Evolutionary conservation across 1,140 invertebrate species (phyloP).

Genomic region (Vanessa atalanta): DNA sequence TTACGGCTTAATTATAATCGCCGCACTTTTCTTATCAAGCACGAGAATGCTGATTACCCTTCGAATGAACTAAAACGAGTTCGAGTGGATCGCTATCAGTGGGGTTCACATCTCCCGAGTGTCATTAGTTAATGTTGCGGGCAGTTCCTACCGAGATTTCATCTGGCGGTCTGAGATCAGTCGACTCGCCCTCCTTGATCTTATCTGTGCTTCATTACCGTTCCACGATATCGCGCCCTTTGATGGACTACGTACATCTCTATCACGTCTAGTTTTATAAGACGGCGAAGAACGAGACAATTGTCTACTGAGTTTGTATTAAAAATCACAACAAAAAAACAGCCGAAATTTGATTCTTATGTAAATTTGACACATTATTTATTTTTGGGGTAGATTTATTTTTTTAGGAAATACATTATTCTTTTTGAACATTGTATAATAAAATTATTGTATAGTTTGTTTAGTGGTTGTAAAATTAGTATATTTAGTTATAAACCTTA

Average conservation of each 20-base stretch:
- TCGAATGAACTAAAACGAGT: constrained; percentile 58
- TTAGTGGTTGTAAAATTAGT: no score
- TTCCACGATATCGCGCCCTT: constrained; percentile 43
- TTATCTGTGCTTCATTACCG: constrained; percentile 62
- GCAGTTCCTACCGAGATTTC: constrained; percentile 65
- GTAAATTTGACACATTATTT: no score
- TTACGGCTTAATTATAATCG: constrained; percentile 20
- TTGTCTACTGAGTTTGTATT: no score
- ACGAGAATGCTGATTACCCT: constrained; percentile 24
- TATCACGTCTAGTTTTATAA: constrained; percentile 41
- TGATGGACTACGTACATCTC: constrained; percentile 49
- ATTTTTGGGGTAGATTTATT: no score
- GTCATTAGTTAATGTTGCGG: constrained; percentile 77
- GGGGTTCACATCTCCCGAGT: constrained; percentile 57
- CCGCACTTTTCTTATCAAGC: constrained; percentile 23
- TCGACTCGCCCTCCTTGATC: constrained; percentile 51
- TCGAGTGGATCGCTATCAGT: constrained; percentile 44
- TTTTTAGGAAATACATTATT: no score
- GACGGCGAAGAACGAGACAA: neutral
- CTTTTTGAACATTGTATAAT: no score
- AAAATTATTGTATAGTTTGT: no score
- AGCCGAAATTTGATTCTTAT: no score
- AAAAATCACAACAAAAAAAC: no score
- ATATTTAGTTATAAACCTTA: no score
- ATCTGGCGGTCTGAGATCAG: constrained; percentile 58